Base-by-base conservation (phyloP, 2,888 invertebrate genomes). In the Helicoverpa assulta region DNA sequence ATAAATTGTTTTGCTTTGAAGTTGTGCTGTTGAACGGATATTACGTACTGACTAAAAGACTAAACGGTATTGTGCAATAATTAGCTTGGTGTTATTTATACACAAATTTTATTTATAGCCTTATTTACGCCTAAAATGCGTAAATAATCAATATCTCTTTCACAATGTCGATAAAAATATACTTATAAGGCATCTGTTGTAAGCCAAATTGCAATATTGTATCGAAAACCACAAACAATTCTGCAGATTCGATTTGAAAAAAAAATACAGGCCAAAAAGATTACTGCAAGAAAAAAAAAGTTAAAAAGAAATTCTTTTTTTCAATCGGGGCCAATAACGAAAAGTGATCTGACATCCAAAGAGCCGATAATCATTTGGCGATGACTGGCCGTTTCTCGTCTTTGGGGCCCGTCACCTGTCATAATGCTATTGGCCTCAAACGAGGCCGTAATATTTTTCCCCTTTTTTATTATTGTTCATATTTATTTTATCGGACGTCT, bases 341-440 rank as follows among this genome's bases (percentile, higher is more conserved):
- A 80, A 83, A 84, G 78, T 73, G 86, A 87, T 86, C 88, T 85
- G 88, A 87, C 90, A 85, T 84, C 85, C 79, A 89, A 90, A 87
- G 86, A 87, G 83, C 85, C 87, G 86, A 84, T 92, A 92, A 92
- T 92, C 89, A 92, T 92, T 93, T 90, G 86, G 84, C 88, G 90
- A 92, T 95, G 94, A 95, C 94, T 93, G 83, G 90, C 87, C 88
- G 86, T 85, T 93, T 92, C 79, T 81, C 60, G 80, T 72, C 85
- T 92, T 92, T 92, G 90, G 91, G 87, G 83, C 82, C 74, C 91
- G 88, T 93, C 93, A 92, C 94, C 93, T 94, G 93, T 94, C 94
- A 94, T 89, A 92, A 87, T 85, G 86, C 83, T 86, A 89, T 90
- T 88, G 90, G 89, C 90, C 86, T 92, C 90, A 91, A 91, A 91